Conservation (phyloP, 2,888 invertebrate genomes). For the Meghimatium bilineatum region DNA sequence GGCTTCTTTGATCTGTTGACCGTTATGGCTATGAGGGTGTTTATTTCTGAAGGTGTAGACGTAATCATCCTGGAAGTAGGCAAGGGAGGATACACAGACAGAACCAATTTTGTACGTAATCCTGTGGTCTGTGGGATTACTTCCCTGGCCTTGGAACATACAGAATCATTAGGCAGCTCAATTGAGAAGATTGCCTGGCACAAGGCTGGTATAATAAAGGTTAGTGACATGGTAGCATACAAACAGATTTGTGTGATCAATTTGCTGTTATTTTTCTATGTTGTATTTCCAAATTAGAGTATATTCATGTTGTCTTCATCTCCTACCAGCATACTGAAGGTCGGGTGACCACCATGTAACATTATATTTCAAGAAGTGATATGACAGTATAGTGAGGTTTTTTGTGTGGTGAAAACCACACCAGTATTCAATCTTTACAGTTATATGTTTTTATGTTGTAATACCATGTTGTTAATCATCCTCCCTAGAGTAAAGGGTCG, state of each 20-base stretch:
- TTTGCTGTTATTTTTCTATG: too few species aligned
- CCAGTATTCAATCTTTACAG: too few species aligned
- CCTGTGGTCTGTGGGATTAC: constrained; percentile 92
- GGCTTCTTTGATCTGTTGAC: constrained; percentile 28
- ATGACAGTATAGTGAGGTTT: too few species aligned
- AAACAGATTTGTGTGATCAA: too few species aligned
- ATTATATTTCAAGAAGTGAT: too few species aligned
- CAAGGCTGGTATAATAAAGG: constrained; percentile 95
- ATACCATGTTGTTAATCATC: too few species aligned
- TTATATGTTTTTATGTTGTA: too few species aligned
- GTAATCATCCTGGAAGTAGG: constrained; percentile 97
- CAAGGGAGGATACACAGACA: constrained; percentile 94
- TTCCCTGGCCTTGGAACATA: constrained; percentile 92
- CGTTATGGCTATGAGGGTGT: constrained; percentile 35
- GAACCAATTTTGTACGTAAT: constrained; percentile 92
- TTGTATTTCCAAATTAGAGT: too few species aligned
- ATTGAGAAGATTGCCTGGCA: constrained; percentile 92
- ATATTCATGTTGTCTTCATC: too few species aligned
- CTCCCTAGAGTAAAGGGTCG: too few species aligned
- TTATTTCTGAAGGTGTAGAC: constrained; percentile 79
- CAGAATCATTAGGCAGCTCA: constrained; percentile 85
- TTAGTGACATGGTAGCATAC: constrained; percentile 9
- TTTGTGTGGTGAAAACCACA: too few species aligned
- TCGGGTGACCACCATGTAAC: not conserved
- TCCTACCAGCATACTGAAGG: too few species aligned